Base-by-base conservation (phyloP, 2,888 invertebrate species). In the Meganola albula region DNA sequence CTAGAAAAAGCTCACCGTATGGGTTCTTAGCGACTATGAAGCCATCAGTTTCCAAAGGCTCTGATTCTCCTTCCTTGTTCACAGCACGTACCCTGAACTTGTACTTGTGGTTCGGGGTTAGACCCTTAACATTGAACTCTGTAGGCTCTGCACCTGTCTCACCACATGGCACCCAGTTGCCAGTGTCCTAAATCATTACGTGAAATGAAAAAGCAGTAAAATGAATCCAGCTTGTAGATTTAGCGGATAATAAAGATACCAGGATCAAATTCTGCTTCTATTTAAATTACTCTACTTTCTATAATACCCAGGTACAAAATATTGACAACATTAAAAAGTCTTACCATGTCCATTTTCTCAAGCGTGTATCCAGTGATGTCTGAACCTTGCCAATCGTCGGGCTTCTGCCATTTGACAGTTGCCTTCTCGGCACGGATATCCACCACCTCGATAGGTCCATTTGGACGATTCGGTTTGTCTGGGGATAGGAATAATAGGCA, bases 11-110 rank as follows among this genome's bases (percentile, higher is more conserved):
- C 76, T 73, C 72, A 94, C 94, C 97, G 70, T 97, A 99, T 30
- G 99, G 99, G 89, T 99, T 98, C 79, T 94, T 98, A 24, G 98
- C 98, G 35, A 93, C 63, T 53, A 98, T 96, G 26, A 94, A 89
- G 46, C 95, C 94, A 26, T 93, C 92, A 8, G 96, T 95, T 73
- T 96, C 97, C 46, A 99, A 87, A 23, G 98, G 97, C 48, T 98
- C 98, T 1, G 98, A 97, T 79, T 97, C 97, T 24, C 99, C 99
- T 82, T 98, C 97, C 69, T 97, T 96, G 76, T 99, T 99, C 33
- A 97, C 93, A 16, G 99, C 99, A 50, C 95, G 95, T 0, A 99
- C 98, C 47, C 99, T 91, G 88, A 99, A 98, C 84, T 97, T 97
- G 86, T 99, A 99, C 72, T 97, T 96, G 86, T 98, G 95, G 79